Conservation (phyloP, 2,888 invertebrate species). For the Mythimna impura region DNA sequence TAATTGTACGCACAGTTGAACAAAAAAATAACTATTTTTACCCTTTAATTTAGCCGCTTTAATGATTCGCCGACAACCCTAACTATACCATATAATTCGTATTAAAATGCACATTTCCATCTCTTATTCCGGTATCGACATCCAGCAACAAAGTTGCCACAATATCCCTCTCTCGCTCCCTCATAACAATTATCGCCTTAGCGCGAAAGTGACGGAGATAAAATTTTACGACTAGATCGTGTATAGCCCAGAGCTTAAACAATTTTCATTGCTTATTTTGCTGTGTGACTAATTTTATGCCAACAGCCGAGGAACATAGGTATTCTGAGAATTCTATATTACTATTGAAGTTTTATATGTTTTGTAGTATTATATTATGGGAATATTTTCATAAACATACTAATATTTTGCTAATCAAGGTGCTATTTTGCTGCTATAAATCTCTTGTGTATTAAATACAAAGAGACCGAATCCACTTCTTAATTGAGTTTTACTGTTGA, state of each 20-base stretch:
- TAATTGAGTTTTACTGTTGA: not conserved
- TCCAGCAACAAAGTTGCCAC: slow-evolving; percentile 81
- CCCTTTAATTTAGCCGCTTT: slow-evolving; percentile 11
- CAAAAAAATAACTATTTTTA: not conserved
- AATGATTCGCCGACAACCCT: slow-evolving; percentile 51
- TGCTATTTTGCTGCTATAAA: not conserved
- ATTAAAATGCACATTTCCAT: slow-evolving; percentile 75
- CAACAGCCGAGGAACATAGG: slow-evolving; percentile 71
- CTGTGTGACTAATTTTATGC: slow-evolving; percentile 86
- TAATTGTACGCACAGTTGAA: too few relatives aligned
- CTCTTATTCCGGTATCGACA: slow-evolving; percentile 82
- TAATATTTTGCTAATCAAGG: not conserved
- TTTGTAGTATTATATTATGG: slow-evolving; percentile 52
- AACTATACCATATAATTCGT: slow-evolving; percentile 53
- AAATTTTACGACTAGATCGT: slow-evolving; percentile 84
- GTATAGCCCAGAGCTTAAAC: slow-evolving; percentile 82
- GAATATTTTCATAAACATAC: slow-evolving; percentile 33
- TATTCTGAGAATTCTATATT: slow-evolving; percentile 75
- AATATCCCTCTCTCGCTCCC: slow-evolving; percentile 69
- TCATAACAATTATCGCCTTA: slow-evolving; percentile 45
- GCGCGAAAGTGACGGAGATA: slow-evolving; percentile 71
- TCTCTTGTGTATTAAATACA: too few relatives aligned
- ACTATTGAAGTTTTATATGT: slow-evolving; percentile 62
- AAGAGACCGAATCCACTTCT: not conserved
- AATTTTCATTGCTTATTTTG: slow-evolving; percentile 87